phyloP scores from a whole-genome alignment of 2,797 vertebrate genomes.

The Pitangus sulphuratus region DNA sequence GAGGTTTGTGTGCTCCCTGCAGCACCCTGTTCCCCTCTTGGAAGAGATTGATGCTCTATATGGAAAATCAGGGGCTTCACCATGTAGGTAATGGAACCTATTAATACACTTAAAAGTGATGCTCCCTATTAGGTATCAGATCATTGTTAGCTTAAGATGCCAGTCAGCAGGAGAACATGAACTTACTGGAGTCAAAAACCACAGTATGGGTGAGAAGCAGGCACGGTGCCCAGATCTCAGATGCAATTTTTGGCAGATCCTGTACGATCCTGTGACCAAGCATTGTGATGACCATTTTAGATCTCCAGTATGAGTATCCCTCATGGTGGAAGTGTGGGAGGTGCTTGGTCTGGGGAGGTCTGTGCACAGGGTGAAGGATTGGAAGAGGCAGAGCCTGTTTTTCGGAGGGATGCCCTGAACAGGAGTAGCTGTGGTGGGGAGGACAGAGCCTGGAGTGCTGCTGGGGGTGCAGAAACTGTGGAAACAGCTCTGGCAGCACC shows the following conservation, averaged over 20 bases:
- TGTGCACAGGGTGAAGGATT: not conserved
- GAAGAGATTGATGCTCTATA: not conserved
- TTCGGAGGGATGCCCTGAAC: not conserved
- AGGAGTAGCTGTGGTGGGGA: not conserved
- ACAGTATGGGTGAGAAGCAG: not conserved
- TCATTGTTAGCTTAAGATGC: not conserved
- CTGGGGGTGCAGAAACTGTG: not conserved
- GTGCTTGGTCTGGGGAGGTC: not conserved
- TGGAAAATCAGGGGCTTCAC: not conserved
- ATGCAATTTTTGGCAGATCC: not conserved
- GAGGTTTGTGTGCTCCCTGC: not conserved
- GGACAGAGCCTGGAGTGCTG: rapidly evolving
- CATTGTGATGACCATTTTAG: not conserved
- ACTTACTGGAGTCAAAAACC: not conserved
- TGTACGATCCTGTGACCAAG: not conserved
- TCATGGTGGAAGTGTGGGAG: not conserved
- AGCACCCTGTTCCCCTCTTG: not conserved
- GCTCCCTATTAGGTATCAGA: not conserved
- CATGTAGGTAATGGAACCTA: not conserved
- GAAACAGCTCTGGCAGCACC: not conserved
- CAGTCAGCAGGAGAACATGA: not conserved
- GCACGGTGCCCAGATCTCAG: not conserved
- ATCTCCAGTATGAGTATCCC: not conserved
- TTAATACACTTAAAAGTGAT: not conserved
- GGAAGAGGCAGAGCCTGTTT: not conserved